Percentiles rank a stretch among this genome's conserved stretches.
These are phyloP conservation scores for Drosophila glabriapex DNA, from an alignment of 2,888 invertebrate species.

Conservation along the genomic window DNA sequence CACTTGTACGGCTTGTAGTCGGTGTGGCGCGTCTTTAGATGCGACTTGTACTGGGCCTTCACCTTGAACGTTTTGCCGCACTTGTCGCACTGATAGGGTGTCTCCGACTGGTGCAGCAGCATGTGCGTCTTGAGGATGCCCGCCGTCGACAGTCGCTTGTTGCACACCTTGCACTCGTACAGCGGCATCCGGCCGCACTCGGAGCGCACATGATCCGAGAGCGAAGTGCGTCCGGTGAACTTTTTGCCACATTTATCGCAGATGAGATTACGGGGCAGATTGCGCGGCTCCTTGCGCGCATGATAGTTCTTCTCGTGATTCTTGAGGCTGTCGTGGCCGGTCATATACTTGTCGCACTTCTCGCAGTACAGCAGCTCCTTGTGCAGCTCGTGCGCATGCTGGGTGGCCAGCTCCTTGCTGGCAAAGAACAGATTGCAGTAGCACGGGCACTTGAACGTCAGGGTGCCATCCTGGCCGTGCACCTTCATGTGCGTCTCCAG, in stretches of 20 bases:
- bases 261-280: constrained; percentile 81
- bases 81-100: constrained; percentile 83
- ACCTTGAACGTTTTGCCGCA: constrained; percentile 84
- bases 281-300: constrained; percentile 67
- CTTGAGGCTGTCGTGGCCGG: constrained; percentile 85
- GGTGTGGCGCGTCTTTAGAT: constrained; percentile 85
- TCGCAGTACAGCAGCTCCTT: constrained; percentile 85
- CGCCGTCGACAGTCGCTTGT: constrained; percentile 85
- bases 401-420: constrained; percentile 84
- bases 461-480: constrained; percentile 83
- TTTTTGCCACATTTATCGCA: constrained; percentile 85
- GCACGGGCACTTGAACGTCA: constrained; percentile 85
- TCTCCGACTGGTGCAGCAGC: constrained; percentile 85
- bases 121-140: constrained; percentile 86
- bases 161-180: constrained; percentile 84
- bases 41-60: constrained; percentile 84
- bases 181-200: constrained; percentile 85
- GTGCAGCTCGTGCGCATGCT: constrained; percentile 85
- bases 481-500: constrained; percentile 81
- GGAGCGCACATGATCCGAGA: constrained; percentile 85
- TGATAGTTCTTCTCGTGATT: constrained; percentile 84
- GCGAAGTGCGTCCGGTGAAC: constrained; percentile 83
- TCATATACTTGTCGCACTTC: constrained; percentile 85
- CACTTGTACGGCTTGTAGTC: constrained; percentile 86
- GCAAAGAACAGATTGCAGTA: constrained; percentile 85